These are phyloP conservation scores for Stegophylla sp. DNA, from an alignment of 2,888 invertebrate species.

Conservation along the genomic window DNA sequence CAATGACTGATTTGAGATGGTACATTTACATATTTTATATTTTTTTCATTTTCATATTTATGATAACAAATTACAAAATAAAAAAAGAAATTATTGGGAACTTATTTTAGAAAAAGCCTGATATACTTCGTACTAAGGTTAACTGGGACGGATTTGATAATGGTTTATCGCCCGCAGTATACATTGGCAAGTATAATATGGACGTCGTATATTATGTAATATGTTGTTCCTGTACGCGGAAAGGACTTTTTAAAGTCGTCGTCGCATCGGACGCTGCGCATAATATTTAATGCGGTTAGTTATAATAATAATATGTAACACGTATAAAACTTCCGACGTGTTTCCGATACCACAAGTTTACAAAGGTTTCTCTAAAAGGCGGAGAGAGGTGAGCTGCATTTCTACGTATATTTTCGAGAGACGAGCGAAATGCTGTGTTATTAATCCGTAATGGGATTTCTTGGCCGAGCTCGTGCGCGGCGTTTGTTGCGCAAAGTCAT, in stretches of 20 bases:
- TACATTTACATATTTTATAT: too few relatives aligned
- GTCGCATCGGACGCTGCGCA: not conserved
- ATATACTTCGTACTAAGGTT: too few relatives aligned
- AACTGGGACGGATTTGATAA: not conserved
- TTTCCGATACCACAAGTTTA: conserved; percentile 37
- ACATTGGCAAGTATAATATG: not conserved
- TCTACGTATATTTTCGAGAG: conserved; percentile 22
- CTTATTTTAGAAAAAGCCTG: too few relatives aligned
- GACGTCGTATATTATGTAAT: not conserved
- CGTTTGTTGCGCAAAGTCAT: conserved; percentile 13
- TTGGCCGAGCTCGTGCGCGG: not conserved
- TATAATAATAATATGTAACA: not conserved
- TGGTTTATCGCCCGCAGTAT: not conserved
- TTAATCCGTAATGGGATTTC: conserved; percentile 50
- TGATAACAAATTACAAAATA: too few relatives aligned
- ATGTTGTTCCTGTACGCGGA: not conserved
- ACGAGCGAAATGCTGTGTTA: conserved; percentile 21
- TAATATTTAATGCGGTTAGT: not conserved
- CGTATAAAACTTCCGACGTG: conserved; percentile 27
- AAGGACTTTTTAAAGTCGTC: not conserved
- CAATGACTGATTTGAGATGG: too few relatives aligned
- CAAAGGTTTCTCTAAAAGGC: conserved; percentile 13
- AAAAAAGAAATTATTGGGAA: too few relatives aligned
- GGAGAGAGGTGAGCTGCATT: conserved; percentile 29
- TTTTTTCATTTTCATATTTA: too few relatives aligned